A percentile compares a stretch with the other conserved stretches of the same genome.
phyloP scores from a whole-genome alignment of 2,888 invertebrate species.

The Dascillus cervinus region DNA sequence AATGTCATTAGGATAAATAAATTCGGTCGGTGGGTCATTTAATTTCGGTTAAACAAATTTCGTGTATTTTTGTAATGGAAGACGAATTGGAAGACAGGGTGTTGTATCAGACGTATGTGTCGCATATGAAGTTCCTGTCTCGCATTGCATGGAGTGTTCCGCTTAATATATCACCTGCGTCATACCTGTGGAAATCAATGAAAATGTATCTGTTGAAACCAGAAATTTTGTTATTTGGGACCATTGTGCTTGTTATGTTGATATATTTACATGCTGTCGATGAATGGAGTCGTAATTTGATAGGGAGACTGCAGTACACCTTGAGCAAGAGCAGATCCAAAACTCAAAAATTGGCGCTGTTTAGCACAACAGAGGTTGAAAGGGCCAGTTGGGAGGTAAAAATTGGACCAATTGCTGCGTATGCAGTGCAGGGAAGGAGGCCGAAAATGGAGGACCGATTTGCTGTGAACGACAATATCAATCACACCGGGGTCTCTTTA shows the following conservation, averaged over 20 bases:
- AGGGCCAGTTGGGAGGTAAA: conserved; percentile 69
- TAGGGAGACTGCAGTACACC: conserved; percentile 63
- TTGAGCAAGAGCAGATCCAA: conserved; percentile 51
- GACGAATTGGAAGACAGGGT: conserved; percentile 87
- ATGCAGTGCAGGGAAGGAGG: conserved; percentile 84
- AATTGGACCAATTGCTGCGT: conserved; percentile 71
- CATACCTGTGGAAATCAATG: conserved; percentile 73
- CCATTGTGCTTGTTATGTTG: conserved; percentile 62
- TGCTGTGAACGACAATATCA: conserved; percentile 78
- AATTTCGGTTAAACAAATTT: neutral
- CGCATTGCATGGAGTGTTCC: conserved; percentile 72
- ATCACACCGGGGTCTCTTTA: conserved; percentile 76
- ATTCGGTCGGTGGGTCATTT: neutral
- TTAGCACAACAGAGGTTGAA: conserved; percentile 49
- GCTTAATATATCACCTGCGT: conserved; percentile 43
- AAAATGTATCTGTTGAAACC: conserved; percentile 72
- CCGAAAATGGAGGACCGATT: conserved; percentile 93
- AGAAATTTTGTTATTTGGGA: conserved; percentile 67
- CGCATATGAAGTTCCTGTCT: conserved; percentile 79
- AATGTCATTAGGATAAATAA: conserved; percentile 5
- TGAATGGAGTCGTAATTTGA: conserved; percentile 66
- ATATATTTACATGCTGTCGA: conserved; percentile 79
- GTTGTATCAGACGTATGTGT: conserved; percentile 78
- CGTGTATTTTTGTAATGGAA: conserved; percentile 56
- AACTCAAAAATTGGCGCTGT: conserved; percentile 49